These are phyloP conservation scores for Dorcus hopei DNA, from an alignment of 2,888 invertebrate species.

Conservation along the genomic window DNA sequence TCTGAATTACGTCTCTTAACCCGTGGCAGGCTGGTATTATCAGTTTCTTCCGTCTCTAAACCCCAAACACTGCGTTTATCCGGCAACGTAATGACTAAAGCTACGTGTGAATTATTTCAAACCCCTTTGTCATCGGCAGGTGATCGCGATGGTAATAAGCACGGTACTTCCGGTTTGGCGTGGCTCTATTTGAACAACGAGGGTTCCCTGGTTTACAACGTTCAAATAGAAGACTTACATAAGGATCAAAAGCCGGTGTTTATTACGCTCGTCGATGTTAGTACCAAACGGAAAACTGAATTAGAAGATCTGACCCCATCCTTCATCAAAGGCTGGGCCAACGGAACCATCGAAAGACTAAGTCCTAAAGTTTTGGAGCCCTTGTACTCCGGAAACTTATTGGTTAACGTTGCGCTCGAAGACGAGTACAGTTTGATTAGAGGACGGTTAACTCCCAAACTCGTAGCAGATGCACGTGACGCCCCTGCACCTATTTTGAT, in stretches of 20 bases:
- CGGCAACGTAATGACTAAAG: slow-evolving; percentile 70
- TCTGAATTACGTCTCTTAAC: slow-evolving; percentile 74
- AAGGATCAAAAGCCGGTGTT: slow-evolving; percentile 54
- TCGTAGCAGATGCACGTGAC: slow-evolving; percentile 72
- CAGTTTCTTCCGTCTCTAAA: slow-evolving; percentile 66
- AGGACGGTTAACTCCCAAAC: slow-evolving; percentile 65
- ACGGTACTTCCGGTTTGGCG: slow-evolving; percentile 64
- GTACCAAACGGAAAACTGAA: slow-evolving; percentile 64
- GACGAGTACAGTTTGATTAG: slow-evolving; percentile 59
- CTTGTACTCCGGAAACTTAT: slow-evolving; percentile 76
- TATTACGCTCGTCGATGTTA: slow-evolving; percentile 70
- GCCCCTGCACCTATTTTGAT: slow-evolving; percentile 66
- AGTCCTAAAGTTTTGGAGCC: slow-evolving; percentile 80
- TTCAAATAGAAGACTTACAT: slow-evolving; percentile 66
- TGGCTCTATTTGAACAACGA: slow-evolving; percentile 77
- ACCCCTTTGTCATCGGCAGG: slow-evolving; percentile 59
- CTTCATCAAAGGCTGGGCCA: slow-evolving; percentile 58
- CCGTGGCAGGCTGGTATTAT: slow-evolving; percentile 70
- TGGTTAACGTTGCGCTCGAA: slow-evolving; percentile 69
- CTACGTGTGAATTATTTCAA: slow-evolving; percentile 79
- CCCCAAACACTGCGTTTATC: slow-evolving; percentile 63
- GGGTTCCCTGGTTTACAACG: slow-evolving; percentile 74
- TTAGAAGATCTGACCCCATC: slow-evolving; percentile 69
- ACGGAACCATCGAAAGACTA: slow-evolving; percentile 73
- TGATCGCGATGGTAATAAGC: slow-evolving; percentile 33